Base-by-base conservation (phyloP, 2,797 vertebrate genomes). In the Nasua narica region DNA sequence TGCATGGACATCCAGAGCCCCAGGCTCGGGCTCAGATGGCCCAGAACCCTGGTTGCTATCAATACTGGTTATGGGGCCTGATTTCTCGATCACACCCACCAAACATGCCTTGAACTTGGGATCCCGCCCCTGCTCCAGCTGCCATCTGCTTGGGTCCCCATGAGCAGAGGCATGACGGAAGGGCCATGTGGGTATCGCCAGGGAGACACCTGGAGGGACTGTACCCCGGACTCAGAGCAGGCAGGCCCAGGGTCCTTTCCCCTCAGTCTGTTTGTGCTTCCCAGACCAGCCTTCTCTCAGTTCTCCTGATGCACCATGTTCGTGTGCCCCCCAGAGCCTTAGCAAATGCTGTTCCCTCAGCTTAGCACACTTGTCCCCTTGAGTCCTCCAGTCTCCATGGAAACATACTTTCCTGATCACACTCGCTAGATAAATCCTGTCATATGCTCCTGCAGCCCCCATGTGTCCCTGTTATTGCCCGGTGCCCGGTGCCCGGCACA, bases 381-480 rank as follows among this genome's bases (percentile, higher is more conserved):
- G 2, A 2, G 21, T 43, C 50, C 25, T 40, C 60, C 9, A 60
- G 15, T 35, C 46, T 50, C 76, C 23, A 3, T 6, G 65, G 82
- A 35, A 62, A 48, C 8, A 29, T 0, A 6, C 16, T 46, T 76
- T 85, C 78, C 52, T 0, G 40, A 60, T 19, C 54, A 21, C 0
- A 1, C 0, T 25, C 19, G 32, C 60, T 13, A 37, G 76, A 40
- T 32, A 32, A n/a, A 50, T 9, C 67, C 85, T 23, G 11, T 21
- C 15, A 37, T 8, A 6, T 1, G 5, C 29, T 60, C 77, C 88
- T 32, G 15, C 6, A 18, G 27, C 29, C 46, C 37, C 54, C 0
- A 0, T 1, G 35, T 0, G 27, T 7, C 10, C 35, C 67, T 1
- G 0, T 16, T 16, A 52, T 18, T 16, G 29, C 60, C 35, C n/a